Percentiles rank a stretch among this genome's conserved stretches.
Evolutionary conservation across 2,113 vertebrate genomes (phyloP).

Genomic region (Rattus norvegicus): DNA sequence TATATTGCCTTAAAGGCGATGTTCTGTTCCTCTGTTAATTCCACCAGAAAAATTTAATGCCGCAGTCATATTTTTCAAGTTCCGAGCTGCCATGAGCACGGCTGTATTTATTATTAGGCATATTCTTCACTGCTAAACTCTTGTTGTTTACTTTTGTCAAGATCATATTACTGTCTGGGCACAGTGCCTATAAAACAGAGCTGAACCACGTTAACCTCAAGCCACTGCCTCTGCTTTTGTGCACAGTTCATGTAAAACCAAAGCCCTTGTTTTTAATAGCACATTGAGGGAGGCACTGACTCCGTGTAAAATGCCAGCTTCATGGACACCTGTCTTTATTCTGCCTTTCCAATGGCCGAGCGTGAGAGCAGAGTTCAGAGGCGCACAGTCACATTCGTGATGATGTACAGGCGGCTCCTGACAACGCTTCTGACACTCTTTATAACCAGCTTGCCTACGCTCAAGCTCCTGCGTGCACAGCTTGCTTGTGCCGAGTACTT

Average conservation of each 20-base stretch:
- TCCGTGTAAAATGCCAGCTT: slow-evolving; percentile 38
- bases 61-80: slow-evolving; percentile 81
- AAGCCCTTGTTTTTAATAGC: slow-evolving; percentile 71
- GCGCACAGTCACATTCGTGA: not conserved
- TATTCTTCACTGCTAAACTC: slow-evolving; percentile 87
- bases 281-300: slow-evolving; percentile 60
- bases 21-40: slow-evolving; percentile 83
- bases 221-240: slow-evolving; percentile 60
- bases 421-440: not conserved
- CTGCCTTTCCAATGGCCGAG: not conserved
- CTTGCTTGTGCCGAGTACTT: not conserved
- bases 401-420: not conserved
- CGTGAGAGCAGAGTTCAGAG: slow-evolving; percentile 25
- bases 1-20: slow-evolving; percentile 79
- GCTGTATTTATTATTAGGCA: slow-evolving; percentile 85
- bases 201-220: slow-evolving; percentile 68
- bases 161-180: slow-evolving; percentile 62
- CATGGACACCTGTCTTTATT: not conserved
- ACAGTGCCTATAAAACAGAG: slow-evolving; percentile 79
- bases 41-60: slow-evolving; percentile 76
- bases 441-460: slow-evolving; percentile 45
- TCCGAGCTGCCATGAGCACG: slow-evolving; percentile 69
- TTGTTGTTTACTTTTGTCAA: slow-evolving; percentile 84
- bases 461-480: not conserved
- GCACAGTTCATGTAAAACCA: slow-evolving; percentile 85